Evolutionary conservation across 64 coral and sea anemone species (phyloP), one percentile per base, ranked within the genome.

Genomic region (Montipora capricornis): DNA sequence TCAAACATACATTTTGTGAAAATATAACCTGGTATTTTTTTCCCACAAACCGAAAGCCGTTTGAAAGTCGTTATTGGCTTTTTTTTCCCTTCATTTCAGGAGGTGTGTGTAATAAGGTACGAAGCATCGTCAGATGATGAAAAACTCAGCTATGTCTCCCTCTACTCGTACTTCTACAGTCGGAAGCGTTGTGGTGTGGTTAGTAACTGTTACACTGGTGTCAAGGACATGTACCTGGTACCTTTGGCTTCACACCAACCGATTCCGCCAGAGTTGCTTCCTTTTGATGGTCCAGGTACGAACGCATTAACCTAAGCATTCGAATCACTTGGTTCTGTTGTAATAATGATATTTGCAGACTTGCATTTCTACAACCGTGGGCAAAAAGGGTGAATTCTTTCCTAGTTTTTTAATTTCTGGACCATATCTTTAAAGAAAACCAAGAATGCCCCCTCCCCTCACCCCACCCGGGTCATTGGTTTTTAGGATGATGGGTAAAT

Each of bases 151-250:
- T 99, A 94, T 26, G 95, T 99, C 26, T 99, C 98, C 1, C 66
- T 99, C 1, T 99, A 99, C 47, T 99, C 98, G 3, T 99, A 99
- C 85, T 99, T 99, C 68, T 94, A 99, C 75, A 99, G 98, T 77
- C 92, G 98, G 3, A 94, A 96, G 68, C 89, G 98, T 8, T 99
- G 98, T 94, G 98, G 98, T 9, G 98, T 99, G 19, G 94, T 99
- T 1, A 94, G 93, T n/a, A 99, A 99, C 86, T 99, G 98, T 37
- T 96, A 99, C 57, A 74, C 88, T 4, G 95, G 95, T 8, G 98
- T 99, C 12, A 99, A 99, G 22, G 98, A 99, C 46, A 99, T 99
- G 98, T 99, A 99, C 16, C 84, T 99, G 9, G 85, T 96, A 12
- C 98, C 98, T 6, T 20, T 99, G 69, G 94, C 98, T 62, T 94